These are phyloP conservation scores for Bucorvus abyssinicus DNA, from an alignment of 2,797 vertebrate species.

Conservation along the genomic window DNA sequence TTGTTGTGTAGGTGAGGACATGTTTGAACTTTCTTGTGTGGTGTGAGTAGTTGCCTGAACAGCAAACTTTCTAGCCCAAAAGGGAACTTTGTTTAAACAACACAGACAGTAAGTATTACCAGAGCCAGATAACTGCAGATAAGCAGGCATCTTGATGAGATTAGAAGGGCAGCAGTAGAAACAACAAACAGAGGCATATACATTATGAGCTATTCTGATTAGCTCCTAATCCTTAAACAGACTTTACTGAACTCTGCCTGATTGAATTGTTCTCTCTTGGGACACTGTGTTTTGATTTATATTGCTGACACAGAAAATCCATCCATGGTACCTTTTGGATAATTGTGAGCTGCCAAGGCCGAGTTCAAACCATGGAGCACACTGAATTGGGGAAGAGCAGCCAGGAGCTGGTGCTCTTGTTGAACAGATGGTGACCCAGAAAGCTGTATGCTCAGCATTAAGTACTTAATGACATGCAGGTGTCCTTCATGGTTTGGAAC, in stretches of 20 bases:
- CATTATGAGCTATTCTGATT: neutral
- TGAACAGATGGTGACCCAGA: conserved; percentile 67
- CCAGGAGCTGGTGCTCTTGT: neutral
- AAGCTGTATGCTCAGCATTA: conserved; percentile 53
- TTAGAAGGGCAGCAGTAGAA: neutral
- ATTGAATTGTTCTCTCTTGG: neutral
- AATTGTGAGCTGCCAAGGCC: neutral
- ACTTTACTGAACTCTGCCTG: neutral
- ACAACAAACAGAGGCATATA: neutral
- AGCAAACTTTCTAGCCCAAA: neutral
- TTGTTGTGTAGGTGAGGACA: neutral
- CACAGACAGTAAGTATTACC: neutral
- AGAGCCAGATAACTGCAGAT: neutral
- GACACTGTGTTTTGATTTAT: neutral
- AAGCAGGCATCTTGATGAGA: neutral
- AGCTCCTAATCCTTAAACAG: neutral
- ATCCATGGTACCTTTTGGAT: neutral
- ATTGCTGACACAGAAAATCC: neutral
- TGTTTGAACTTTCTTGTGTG: neutral
- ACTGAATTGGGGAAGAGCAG: neutral
- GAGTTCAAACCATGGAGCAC: conserved; percentile 11
- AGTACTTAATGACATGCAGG: conserved; percentile 60
- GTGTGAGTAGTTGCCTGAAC: neutral
- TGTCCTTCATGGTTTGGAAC: conserved; percentile 42
- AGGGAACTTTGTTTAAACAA: neutral